A percentile compares a stretch with the other conserved stretches of the same genome.
phyloP scores from a whole-genome alignment of 1,140 invertebrate species.

The Cydia amplana region DNA sequence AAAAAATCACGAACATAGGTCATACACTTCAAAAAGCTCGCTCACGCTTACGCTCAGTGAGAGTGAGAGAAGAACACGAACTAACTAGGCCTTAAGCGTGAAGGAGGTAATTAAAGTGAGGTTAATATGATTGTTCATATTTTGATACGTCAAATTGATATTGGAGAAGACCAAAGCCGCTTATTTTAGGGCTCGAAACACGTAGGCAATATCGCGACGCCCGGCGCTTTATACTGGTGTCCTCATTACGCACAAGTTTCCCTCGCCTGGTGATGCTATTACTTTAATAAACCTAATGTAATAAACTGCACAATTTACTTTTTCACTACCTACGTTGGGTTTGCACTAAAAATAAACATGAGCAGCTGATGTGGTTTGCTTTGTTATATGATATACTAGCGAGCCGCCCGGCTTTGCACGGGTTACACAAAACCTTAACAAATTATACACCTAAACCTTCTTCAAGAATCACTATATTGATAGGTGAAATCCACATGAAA shows the following conservation, averaged over 20 bases:
- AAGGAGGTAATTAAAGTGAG: too few species aligned
- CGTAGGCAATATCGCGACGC: conserved; percentile 31
- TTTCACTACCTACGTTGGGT: neutral
- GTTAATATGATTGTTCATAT: neutral
- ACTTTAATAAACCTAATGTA: conserved; percentile 29
- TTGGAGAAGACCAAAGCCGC: neutral
- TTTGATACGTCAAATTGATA: neutral
- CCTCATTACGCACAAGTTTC: conserved; percentile 26
- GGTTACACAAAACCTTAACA: too few species aligned
- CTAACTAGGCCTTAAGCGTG: too few species aligned
- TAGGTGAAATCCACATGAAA: too few species aligned
- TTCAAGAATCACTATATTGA: too few species aligned
- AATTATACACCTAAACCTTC: too few species aligned
- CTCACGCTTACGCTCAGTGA: too few species aligned
- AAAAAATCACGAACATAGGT: too few species aligned
- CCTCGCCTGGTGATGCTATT: conserved; percentile 7
- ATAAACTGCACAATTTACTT: conserved; percentile 21
- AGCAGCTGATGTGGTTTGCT: neutral
- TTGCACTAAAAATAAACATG: neutral
- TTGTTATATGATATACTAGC: neutral
- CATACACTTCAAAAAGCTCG: too few species aligned
- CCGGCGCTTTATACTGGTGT: conserved; percentile 21
- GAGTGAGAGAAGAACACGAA: too few species aligned
- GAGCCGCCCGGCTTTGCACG: too few species aligned
- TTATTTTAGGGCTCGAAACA: neutral